These are phyloP conservation scores for Phasia obesa DNA, from an alignment of 2,888 invertebrate species.

Conservation along the genomic window DNA sequence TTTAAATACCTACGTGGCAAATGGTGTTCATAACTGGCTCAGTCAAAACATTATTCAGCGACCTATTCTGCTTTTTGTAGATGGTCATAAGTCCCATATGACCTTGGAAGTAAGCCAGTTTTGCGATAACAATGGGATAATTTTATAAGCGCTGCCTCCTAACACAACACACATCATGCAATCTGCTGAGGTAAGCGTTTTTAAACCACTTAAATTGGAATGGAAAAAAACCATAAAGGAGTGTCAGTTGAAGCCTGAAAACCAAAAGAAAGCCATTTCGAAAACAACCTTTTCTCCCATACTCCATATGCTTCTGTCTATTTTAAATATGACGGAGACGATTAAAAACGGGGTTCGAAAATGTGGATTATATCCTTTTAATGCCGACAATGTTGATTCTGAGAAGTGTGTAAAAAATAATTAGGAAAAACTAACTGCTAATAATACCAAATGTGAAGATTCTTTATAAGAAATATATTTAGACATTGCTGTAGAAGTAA, in stretches of 20 bases:
- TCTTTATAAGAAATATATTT: too few species aligned
- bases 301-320: slow-evolving; percentile 25
- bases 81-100: slow-evolving; percentile 24
- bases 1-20: not conserved
- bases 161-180: slow-evolving; percentile 66
- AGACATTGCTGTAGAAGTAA: slow-evolving; percentile 41
- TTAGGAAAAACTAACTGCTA: too few species aligned
- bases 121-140: slow-evolving; percentile 22
- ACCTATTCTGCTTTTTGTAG: too few species aligned
- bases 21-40: too few species aligned
- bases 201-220: slow-evolving; percentile 61
- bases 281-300: slow-evolving; percentile 46
- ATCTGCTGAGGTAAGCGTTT: slow-evolving; percentile 64
- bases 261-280: not conserved
- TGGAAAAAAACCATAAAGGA: slow-evolving; percentile 58
- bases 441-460: too few species aligned
- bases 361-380: slow-evolving; percentile 51
- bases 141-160: too few species aligned
- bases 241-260: slow-evolving; percentile 40
- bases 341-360: slow-evolving; percentile 54
- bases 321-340: slow-evolving; percentile 15
- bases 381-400: slow-evolving; percentile 37
- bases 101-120: slow-evolving; percentile 2
- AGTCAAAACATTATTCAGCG: too few species aligned
- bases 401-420: slow-evolving; percentile 61